Percentiles rank a stretch among this genome's conserved stretches.
These are phyloP conservation scores for Heliconius melpomene DNA, from an alignment of 1,140 invertebrate species.

Conservation along the genomic window DNA sequence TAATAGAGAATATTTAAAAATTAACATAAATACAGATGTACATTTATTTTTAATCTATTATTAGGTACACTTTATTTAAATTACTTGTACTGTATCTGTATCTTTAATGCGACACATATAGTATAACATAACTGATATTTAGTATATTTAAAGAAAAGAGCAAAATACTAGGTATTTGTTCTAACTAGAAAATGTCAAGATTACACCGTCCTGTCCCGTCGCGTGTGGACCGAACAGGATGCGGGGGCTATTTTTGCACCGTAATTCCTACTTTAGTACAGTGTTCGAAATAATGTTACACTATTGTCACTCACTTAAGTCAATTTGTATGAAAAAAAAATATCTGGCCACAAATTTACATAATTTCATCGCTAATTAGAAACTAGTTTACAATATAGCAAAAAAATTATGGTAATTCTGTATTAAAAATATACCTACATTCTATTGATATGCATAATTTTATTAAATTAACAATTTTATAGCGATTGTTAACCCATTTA, in stretches of 20 bases:
- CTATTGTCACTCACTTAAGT: conserved; percentile 10
- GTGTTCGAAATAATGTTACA: conserved; percentile 5
- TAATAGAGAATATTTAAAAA: too few species aligned
- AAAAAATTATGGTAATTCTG: background rate
- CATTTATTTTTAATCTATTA: too few species aligned
- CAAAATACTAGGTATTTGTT: background rate
- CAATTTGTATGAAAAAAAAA: background rate
- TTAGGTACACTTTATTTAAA: too few species aligned
- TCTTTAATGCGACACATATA: too few species aligned
- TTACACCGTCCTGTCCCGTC: conserved; percentile 25
- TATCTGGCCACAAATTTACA: background rate
- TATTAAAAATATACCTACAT: background rate
- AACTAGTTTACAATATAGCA: background rate
- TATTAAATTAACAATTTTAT: background rate
- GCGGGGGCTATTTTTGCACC: conserved; percentile 28
- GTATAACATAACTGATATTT: too few species aligned
- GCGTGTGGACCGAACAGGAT: conserved; percentile 32
- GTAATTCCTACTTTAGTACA: conserved; percentile 16
- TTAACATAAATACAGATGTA: too few species aligned
- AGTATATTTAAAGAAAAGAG: background rate
- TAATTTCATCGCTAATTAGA: background rate
- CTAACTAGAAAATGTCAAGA: background rate
- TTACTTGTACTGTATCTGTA: too few species aligned
- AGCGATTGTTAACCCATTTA: background rate
- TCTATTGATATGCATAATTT: background rate